Base-by-base conservation (phyloP, 2,113 vertebrate species). In the Opisthocomus hoazin region DNA sequence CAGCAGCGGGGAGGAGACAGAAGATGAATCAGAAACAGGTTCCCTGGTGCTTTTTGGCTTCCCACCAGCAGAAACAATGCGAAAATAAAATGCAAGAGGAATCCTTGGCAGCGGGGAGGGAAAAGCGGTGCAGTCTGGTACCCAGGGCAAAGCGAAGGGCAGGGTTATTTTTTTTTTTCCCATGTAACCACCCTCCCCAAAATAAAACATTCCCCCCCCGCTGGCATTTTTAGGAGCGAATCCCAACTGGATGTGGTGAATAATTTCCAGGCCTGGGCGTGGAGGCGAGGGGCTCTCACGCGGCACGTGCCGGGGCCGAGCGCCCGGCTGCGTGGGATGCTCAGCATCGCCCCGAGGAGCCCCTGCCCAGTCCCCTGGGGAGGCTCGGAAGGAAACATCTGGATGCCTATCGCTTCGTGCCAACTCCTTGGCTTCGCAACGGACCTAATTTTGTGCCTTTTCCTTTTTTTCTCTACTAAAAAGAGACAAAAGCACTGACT, bases 21-120 rank as follows among this genome's bases (percentile, higher is more conserved):
- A 45, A n/a, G 12, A 61, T 30, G 81, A 27, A 82, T 43, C 87
- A 82, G 39, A 87, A 87, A 50, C 41, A 78, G 60, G 32, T 82
- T 91, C 74, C 84, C 74, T 68, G 78, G 73, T 75, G 82, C 65
- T 78, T 36, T 46, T 46, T 89, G 87, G 87, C 90, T 90, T 56
- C 75, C 61, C 66, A 71, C 54, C 88, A 82, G 75, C 65, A 71
- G 60, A 34, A 89, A 87, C 51, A 64, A 69, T 20, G 69, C 12
- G 2, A 46, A 89, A 81, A 69, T 13, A 12, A 91, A 85, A 87
- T 15, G 34, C 19, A 9, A 36, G 29, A 91, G 70, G 66, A 70
- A 75, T 56, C 82, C 79, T 27, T 74, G 58, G 37, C 68, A 80
- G 71, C 2, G 7, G 61, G 54, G 39, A 56, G 65, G 43, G 69